These are phyloP conservation scores for Leptinotarsa haldemani DNA, from an alignment of 2,888 invertebrate genomes.

Conservation along the genomic window DNA sequence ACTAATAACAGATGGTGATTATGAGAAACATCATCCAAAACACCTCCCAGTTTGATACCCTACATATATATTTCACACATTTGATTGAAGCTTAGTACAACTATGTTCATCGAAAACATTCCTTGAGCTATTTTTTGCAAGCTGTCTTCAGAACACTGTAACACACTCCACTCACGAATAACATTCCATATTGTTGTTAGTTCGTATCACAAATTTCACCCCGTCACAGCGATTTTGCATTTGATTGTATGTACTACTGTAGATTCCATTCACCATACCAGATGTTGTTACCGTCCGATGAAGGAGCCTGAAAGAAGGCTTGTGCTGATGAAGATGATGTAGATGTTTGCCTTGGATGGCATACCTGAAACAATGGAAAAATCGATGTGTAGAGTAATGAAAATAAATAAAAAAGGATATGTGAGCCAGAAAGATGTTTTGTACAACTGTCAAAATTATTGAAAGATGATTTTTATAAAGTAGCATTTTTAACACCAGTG, in stretches of 20 bases:
- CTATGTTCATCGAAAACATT: not conserved
- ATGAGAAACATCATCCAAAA: not conserved
- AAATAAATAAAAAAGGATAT: not conserved
- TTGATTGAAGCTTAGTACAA: slow-evolving; percentile 12
- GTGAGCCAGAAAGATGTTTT: not conserved
- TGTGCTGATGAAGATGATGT: not conserved
- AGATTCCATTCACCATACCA: not conserved
- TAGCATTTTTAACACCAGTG: too few species aligned
- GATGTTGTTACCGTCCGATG: slow-evolving; percentile 10
- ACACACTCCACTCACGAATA: not conserved
- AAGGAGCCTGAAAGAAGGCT: not conserved
- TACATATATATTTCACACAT: slow-evolving; percentile 5
- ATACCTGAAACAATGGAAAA: not conserved
- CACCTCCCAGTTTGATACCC: slow-evolving; percentile 1
- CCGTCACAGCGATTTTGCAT: not conserved
- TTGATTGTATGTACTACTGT: not conserved
- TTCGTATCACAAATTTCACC: not conserved
- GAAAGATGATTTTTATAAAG: too few species aligned
- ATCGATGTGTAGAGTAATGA: too few species aligned
- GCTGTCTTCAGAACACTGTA: not conserved
- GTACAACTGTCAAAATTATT: too few species aligned
- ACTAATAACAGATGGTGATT: too few species aligned
- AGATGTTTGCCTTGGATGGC: not conserved
- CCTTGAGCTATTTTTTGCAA: not conserved
- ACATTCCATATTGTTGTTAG: not conserved